Evolutionary conservation across 2,888 invertebrate genomes (phyloP).

Genomic region (Antheraea assamensis): DNA sequence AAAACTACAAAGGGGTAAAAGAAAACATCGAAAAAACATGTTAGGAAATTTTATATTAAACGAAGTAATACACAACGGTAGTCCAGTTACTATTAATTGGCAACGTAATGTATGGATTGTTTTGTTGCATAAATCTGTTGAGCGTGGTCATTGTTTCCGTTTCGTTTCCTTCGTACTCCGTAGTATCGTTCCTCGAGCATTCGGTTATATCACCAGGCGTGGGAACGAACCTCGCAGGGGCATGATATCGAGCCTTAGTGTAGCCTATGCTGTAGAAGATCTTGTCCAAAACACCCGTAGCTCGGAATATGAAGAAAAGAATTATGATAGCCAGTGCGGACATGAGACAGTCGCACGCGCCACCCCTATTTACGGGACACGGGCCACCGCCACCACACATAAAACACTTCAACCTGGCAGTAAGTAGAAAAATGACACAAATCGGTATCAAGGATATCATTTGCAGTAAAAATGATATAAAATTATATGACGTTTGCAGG

Average conservation of each 20-base stretch:
- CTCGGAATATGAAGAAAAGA: slow-evolving; percentile 62
- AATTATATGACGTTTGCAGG: slow-evolving; percentile 67
- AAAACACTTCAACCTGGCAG: slow-evolving; percentile 61
- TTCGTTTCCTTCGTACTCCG: slow-evolving; percentile 20
- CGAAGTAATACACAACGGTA: slow-evolving; percentile 42
- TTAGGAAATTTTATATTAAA: slow-evolving; percentile 28
- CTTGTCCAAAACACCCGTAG: slow-evolving; percentile 64
- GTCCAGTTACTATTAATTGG: slow-evolving; percentile 33
- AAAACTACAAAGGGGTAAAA: not conserved
- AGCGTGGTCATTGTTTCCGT: slow-evolving; percentile 12
- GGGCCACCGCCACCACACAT: slow-evolving; percentile 69
- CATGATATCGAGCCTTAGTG: slow-evolving; percentile 42
- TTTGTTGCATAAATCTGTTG: slow-evolving; percentile 17
- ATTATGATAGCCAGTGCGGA: slow-evolving; percentile 57
- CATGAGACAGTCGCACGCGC: slow-evolving; percentile 65
- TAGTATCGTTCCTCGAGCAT: slow-evolving; percentile 55
- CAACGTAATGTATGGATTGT: not conserved
- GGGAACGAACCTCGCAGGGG: slow-evolving; percentile 44
- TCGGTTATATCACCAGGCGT: slow-evolving; percentile 61
- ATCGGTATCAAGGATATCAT: slow-evolving; percentile 67
- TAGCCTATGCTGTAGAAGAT: slow-evolving; percentile 67
- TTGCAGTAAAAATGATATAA: slow-evolving; percentile 66
- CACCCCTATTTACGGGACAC: slow-evolving; percentile 59
- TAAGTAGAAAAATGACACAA: slow-evolving; percentile 62
- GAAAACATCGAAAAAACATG: not conserved